Base-by-base conservation (phyloP, 2,113 vertebrate species). In the Forbesichthys agassizii region DNA sequence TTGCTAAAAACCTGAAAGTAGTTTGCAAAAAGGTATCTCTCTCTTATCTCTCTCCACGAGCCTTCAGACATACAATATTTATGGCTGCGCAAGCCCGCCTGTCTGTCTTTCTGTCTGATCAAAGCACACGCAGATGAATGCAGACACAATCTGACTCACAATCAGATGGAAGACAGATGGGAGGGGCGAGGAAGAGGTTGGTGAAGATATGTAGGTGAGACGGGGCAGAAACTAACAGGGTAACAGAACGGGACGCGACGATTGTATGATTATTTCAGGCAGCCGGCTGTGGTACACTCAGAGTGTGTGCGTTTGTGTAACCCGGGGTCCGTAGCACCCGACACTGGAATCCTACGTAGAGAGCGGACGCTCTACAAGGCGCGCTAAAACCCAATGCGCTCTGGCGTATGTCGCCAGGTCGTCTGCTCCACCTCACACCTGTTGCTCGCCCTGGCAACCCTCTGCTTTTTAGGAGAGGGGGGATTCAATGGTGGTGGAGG, bases 1-100 rank as follows among this genome's bases (percentile, higher is more conserved):
- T 58, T 14, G 3, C 54, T 53, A 16, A 54, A 83, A 82, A 20
- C 82, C 82, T 90, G 73, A 73, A 85, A 79, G 53, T 33, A 68
- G 60, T 88, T 61, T 56, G 64, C 20, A 27, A 73, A 74, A 84
- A 56, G 7, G 4, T 42, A 42, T 42, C 36, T 47, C 11, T 52
- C 62, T 74, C 73, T 88, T 74, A 72, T 88, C 81, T 74, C 68
- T 27, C 53, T 61, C 57, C 76, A 66, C 57, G 20, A 78, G 61
- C 72, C 46, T 64, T 47, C 20, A 60, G 69, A 33, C 20, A 7
- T 42, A 42, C 36, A 42, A 60, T 65, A 84, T 74, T 72, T 78
- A 53, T 64, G 55, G 55, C 66, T 74, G 79, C 72, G 71, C 80
- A 82, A 75, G 77, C 3, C 67, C 33, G 36, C 36, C 36, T 42